Conservation (phyloP, 1,140 invertebrate genomes). For the Vanessa atalanta region DNA sequence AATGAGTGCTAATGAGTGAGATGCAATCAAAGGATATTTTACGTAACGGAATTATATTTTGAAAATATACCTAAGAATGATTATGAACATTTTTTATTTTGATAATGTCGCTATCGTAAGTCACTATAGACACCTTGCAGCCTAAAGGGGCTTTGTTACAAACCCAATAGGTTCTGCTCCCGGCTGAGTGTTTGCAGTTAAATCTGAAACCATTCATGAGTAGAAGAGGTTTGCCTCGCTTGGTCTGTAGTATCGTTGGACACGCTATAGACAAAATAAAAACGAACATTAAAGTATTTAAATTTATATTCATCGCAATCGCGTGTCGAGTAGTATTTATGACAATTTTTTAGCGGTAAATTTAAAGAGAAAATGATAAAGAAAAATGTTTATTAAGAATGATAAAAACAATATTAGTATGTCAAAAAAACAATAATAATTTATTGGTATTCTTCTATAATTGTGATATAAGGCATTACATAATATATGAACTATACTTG, state of each 20-base stretch:
- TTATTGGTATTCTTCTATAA: no score
- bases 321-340: no score
- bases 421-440: no score
- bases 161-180: conserved; percentile 51
- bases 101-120: conserved; percentile 50
- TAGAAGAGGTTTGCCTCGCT: conserved; percentile 58
- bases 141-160: conserved; percentile 60
- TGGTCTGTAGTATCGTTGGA: conserved; percentile 47
- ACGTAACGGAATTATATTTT: no score
- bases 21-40: no score
- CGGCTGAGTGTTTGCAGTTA: conserved; percentile 50
- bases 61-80: conserved; percentile 37
- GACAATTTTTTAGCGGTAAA: no score
- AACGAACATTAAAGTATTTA: background rate
- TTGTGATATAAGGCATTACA: no score
- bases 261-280: conserved; percentile 34
- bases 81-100: conserved; percentile 54
- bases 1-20: no score
- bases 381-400: no score
- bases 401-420: no score
- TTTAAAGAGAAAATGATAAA: no score
- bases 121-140: conserved; percentile 53
- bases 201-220: conserved; percentile 45
- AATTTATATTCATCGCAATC: background rate
- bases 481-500: no score